These are phyloP conservation scores for Protodeltote pygarga DNA, from an alignment of 2,888 invertebrate species.

Conservation along the genomic window DNA sequence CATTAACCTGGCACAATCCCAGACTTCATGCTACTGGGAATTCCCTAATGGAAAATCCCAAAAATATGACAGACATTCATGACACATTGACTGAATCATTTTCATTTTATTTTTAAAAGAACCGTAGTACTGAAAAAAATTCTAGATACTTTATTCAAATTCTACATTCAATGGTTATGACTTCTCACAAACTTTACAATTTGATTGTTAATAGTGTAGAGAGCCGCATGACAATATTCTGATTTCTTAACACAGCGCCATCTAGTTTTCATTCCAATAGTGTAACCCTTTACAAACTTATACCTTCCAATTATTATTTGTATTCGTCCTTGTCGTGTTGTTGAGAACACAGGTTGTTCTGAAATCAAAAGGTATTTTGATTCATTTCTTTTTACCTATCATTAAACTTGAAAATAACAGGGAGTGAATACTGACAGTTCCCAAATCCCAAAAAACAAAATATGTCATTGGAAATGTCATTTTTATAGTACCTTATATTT, in stretches of 20 bases:
- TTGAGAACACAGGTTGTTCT: constrained; percentile 8
- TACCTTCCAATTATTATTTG: constrained; percentile 30
- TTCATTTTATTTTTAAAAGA: not conserved
- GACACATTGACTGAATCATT: too few species aligned
- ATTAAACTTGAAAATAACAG: too few species aligned
- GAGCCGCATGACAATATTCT: constrained; percentile 46
- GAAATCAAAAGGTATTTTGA: constrained; percentile 3
- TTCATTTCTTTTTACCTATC: too few species aligned
- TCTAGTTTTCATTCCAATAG: constrained; percentile 43
- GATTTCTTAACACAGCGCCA: constrained; percentile 58
- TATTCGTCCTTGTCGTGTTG: constrained; percentile 12
- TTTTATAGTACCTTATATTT: too few species aligned
- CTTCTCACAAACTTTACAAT: constrained; percentile 33
- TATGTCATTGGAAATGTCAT: too few species aligned
- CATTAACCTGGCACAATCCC: too few species aligned
- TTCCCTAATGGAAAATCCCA: too few species aligned
- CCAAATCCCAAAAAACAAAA: too few species aligned
- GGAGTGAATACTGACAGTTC: too few species aligned
- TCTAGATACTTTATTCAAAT: not conserved
- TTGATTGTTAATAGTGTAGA: constrained; percentile 46
- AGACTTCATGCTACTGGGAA: too few species aligned
- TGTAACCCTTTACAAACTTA: constrained; percentile 42
- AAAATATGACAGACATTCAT: too few species aligned
- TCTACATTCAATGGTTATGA: constrained; percentile 28
- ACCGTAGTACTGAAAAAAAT: not conserved